phyloP scores from a whole-genome alignment of 92 coral and sea anemone species.

The Virgularia gustaviana region DNA sequence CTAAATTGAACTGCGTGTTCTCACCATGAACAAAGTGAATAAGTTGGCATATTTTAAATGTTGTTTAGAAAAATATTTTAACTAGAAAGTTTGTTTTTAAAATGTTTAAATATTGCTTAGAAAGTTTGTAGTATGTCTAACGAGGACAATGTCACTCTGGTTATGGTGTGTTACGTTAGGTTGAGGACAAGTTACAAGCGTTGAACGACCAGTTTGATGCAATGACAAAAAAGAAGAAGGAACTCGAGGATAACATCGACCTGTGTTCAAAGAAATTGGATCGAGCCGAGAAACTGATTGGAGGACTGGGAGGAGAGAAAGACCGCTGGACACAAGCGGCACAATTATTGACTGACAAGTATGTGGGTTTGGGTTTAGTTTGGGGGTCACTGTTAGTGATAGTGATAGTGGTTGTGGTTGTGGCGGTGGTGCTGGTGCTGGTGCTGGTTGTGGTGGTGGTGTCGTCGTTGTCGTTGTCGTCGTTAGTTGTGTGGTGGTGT shows the following conservation, averaged over 20 bases:
- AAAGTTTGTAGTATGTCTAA: not conserved
- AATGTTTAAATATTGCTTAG: not conserved
- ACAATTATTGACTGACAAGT: constrained; percentile 74
- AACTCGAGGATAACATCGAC: constrained; percentile 84
- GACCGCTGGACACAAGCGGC: constrained; percentile 99
- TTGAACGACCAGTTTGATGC: constrained; percentile 90
- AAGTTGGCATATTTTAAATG: not conserved
- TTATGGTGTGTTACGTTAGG: constrained; percentile 41
- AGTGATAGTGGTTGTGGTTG: too few species aligned
- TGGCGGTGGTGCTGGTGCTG: too few species aligned
- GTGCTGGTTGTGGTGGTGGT: too few species aligned
- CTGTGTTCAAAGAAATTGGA: constrained; percentile 91
- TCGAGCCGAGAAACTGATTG: constrained; percentile 99
- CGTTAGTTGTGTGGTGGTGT: too few species aligned
- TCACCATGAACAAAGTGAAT: not conserved
- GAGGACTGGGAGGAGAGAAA: constrained; percentile 99
- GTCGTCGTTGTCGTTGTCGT: too few species aligned
- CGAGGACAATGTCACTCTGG: not conserved
- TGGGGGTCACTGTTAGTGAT: too few species aligned
- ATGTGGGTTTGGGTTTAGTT: too few species aligned
- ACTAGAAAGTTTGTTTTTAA: not conserved
- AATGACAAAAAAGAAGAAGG: constrained; percentile 95
- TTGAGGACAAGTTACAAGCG: constrained; percentile 96
- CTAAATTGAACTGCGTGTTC: not conserved
- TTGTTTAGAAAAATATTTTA: not conserved